phyloP scores from a whole-genome alignment of 1,140 invertebrate genomes.

The Lerema accius region DNA sequence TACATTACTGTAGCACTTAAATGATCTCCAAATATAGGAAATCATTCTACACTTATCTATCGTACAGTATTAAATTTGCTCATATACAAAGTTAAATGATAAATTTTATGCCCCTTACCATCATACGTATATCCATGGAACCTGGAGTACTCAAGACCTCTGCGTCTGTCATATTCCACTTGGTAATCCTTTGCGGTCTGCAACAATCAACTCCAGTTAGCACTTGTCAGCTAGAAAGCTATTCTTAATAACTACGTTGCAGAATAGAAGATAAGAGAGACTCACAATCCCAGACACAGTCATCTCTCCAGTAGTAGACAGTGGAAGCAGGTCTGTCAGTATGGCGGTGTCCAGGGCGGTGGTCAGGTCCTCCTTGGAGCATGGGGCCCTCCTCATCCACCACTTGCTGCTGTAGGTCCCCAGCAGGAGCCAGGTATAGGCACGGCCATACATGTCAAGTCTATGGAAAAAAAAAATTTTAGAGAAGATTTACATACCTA shows the following conservation, averaged over 20 bases:
- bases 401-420: conserved; percentile 92
- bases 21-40: too few relatives aligned
- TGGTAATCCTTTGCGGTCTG: conserved; percentile 96
- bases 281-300: conserved; percentile 96
- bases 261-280: conserved; percentile 42
- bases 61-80: too few relatives aligned
- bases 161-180: conserved; percentile 90
- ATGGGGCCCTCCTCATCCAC: conserved; percentile 88
- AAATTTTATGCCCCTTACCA: too few relatives aligned
- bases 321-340: conserved; percentile 86
- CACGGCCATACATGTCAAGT: conserved; percentile 93
- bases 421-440: conserved; percentile 98
- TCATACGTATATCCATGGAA: conserved; percentile 99
- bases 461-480: conserved; percentile 65
- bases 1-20: too few relatives aligned
- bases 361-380: conserved; percentile 89
- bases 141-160: conserved; percentile 93
- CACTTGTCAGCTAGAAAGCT: not conserved
- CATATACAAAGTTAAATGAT: too few relatives aligned
- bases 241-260: not conserved
- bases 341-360: conserved; percentile 95
- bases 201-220: conserved; percentile 37
- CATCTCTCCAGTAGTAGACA: conserved; percentile 86
- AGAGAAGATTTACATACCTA: too few relatives aligned
- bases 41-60: too few relatives aligned